These are phyloP conservation scores for Ammodytes marinus DNA, from an alignment of 2,113 vertebrate genomes.

Conservation along the genomic window DNA sequence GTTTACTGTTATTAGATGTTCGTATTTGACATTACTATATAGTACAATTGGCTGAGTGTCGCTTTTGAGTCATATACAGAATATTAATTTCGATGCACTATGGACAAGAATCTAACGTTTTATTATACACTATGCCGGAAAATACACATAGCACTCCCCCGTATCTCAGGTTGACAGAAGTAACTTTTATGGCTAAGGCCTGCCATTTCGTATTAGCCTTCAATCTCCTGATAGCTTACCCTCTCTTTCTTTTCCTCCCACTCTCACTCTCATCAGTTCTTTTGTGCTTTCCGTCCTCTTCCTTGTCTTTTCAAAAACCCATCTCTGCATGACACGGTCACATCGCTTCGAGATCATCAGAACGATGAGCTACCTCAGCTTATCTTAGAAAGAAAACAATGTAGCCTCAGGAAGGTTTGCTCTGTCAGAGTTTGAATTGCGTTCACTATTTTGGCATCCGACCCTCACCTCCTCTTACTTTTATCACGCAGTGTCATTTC, in stretches of 20 bases:
- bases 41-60: no score
- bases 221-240: conserved; percentile 40
- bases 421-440: conserved; percentile 6
- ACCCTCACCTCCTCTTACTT: conserved; percentile 19
- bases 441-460: conserved; percentile 17
- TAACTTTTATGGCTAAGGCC: conserved; percentile 37
- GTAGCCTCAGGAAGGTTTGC: background rate
- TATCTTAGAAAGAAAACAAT: background rate
- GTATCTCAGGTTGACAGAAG: conserved; percentile 58
- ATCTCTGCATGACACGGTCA: conserved; percentile 50
- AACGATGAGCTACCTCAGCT: conserved; percentile 16
- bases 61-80: background rate
- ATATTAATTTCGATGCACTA: background rate
- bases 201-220: conserved; percentile 64
- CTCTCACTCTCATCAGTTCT: conserved; percentile 24
- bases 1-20: background rate
- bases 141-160: conserved; percentile 13
- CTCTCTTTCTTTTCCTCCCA: conserved; percentile 18
- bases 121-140: conserved; percentile 17
- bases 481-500: conserved; percentile 29
- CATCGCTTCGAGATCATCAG: conserved; percentile 47
- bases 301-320: conserved; percentile 30
- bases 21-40: background rate
- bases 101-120: background rate
- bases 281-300: conserved; percentile 40